phyloP scores from a whole-genome alignment of 2,888 invertebrate genomes.

The Chrysopilus asiliformis region DNA sequence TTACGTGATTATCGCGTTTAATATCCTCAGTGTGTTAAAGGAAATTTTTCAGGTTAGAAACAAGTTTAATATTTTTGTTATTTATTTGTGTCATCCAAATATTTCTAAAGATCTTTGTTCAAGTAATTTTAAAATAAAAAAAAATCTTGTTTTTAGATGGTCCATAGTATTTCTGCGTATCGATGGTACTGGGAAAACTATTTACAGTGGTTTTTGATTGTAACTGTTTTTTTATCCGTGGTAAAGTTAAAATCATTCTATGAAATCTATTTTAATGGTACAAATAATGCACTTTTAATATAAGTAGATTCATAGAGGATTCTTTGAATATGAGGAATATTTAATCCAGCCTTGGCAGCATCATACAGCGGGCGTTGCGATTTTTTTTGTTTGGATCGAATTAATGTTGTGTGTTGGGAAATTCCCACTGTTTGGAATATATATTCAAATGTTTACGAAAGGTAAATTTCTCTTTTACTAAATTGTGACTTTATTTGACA shows the following conservation, averaged over 20 bases:
- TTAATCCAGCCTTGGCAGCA: slow-evolving; percentile 54
- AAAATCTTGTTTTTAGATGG: slow-evolving; percentile 58
- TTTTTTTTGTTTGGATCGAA: slow-evolving; percentile 70
- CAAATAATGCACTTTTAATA: too few relatives aligned
- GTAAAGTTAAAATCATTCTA: slow-evolving; percentile 31
- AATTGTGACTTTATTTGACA: too few relatives aligned
- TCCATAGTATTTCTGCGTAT: slow-evolving; percentile 56
- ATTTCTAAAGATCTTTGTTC: too few relatives aligned
- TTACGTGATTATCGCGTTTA: too few relatives aligned
- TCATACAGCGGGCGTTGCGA: slow-evolving; percentile 64
- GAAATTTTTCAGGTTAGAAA: too few relatives aligned
- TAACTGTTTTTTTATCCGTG: slow-evolving; percentile 55
- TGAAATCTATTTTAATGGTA: too few relatives aligned
- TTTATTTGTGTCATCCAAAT: too few relatives aligned
- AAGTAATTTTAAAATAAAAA: too few relatives aligned
- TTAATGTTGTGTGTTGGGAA: slow-evolving; percentile 75
- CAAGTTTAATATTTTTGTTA: too few relatives aligned
- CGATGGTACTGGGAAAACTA: slow-evolving; percentile 73
- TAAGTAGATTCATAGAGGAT: too few relatives aligned
- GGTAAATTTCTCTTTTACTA: too few relatives aligned
- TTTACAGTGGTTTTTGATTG: slow-evolving; percentile 65
- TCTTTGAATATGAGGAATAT: slow-evolving; percentile 28
- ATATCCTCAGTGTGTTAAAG: too few relatives aligned
- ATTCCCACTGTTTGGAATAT: slow-evolving; percentile 73
- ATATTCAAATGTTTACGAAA: slow-evolving; percentile 79